Evolutionary conservation across 1,140 invertebrate genomes (phyloP), one percentile per base, ranked within the genome.

Genomic region (Macrosteles quadrilineatus): DNA sequence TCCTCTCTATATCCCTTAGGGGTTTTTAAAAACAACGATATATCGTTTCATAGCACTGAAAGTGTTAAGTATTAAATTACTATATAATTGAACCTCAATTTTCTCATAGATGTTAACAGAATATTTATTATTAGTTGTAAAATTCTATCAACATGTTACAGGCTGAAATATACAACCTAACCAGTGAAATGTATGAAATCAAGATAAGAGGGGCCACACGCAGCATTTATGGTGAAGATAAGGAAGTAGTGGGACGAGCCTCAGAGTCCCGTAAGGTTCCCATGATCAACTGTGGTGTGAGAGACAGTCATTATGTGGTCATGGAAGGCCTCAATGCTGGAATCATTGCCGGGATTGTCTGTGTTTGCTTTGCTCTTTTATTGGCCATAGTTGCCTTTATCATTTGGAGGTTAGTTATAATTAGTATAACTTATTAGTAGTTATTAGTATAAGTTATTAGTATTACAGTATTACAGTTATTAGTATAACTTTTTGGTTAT

Each of bases 141-240:
- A n/a, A n/a, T n/a, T n/a, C n/a, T n/a, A n/a, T n/a, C n/a, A n/a
- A n/a, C n/a, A n/a, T 53, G 4, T n/a, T 25, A 53, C 47, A 19
- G 17, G n/a, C n/a, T 68, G 63, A 59, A 21, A 67, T 63, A 43
- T 57, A 14, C 67, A 93, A 94, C 79, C 81, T 93, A 66, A 91
- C 90, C 71, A 87, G 92, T 78, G 86, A 85, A 0, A 82, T 89
- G 77, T 93, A 93, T 79, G 89, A 92, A 79, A 84, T 93, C 25
- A 87, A 87, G 80, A 85, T 94, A 31, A 84, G 86, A 69, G 91
- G 87, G 32, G 88, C 87, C 17, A 89, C 91, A 2, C 83, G 83
- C 64, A 92, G 90, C 78, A 83, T 86, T 29, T 84, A 89, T 74
- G 84, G 90, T 78, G 79, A 79, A 67, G 83, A 83, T 47, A 81